These are phyloP conservation scores for Conus canariensis DNA, from an alignment of 2,888 invertebrate species.

Conservation along the genomic window DNA sequence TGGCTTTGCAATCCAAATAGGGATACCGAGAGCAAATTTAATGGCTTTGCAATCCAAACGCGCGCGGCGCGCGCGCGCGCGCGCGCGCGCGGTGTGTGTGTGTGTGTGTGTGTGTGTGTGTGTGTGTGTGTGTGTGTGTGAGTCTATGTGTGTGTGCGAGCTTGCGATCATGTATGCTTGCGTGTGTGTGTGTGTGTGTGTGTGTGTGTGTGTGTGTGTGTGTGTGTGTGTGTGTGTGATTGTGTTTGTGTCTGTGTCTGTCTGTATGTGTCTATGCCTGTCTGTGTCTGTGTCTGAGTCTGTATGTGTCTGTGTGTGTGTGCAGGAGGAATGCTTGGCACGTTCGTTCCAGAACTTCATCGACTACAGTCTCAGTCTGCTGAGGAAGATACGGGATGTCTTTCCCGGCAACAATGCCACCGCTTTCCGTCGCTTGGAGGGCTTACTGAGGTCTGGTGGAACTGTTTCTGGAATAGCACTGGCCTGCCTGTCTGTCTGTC, in stretches of 20 bases:
- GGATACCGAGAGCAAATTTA: too few species aligned
- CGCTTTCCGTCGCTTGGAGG: slow-evolving; percentile 84
- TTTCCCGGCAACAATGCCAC: slow-evolving; percentile 88
- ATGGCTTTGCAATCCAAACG: too few species aligned
- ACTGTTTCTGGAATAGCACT: neutral
- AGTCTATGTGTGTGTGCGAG: too few species aligned
- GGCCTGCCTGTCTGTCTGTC: neutral
- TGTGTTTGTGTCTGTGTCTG: too few species aligned
- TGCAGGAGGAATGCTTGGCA: slow-evolving; percentile 90
- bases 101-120: neutral
- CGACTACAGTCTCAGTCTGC: slow-evolving; percentile 89
- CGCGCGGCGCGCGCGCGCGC: too few species aligned
- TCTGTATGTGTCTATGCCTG: too few species aligned
- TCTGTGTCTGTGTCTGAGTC: too few species aligned
- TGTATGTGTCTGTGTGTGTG: slow-evolving; percentile 27
- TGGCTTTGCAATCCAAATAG: too few species aligned
- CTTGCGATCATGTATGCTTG: neutral
- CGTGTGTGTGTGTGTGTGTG: neutral
- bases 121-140: neutral
- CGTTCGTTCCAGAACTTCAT: slow-evolving; percentile 92
- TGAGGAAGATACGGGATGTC: slow-evolving; percentile 89
- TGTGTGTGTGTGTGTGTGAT: too few species aligned
- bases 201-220: too few species aligned
- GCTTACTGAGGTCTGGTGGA: slow-evolving; percentile 79
- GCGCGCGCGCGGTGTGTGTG: neutral